Evolutionary conservation across 1,140 invertebrate species (phyloP), one percentile per base, ranked within the genome.

Genomic region (Mactra quadrangularis): DNA sequence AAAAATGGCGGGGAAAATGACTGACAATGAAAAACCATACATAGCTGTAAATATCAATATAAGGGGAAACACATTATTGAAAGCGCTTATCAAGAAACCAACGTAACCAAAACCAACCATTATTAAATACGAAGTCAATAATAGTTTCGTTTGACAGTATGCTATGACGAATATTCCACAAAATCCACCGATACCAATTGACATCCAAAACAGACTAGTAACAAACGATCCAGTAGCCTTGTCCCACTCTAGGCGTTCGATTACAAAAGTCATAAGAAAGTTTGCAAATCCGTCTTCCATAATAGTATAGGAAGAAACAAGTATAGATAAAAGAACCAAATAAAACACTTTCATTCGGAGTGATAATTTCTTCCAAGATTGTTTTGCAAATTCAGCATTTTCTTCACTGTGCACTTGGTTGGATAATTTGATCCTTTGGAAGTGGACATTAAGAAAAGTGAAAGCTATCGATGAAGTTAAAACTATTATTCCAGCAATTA

Each of bases 221-320:
- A 38, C 70, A 59, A 52, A 55, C 2, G 79, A 71, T 0, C 79
- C 79, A 7, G 22, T 53, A 1, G 31, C 27, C 33, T 82, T 75
- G n/a, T n/a, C n/a, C n/a, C n/a, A n/a, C n/a, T n/a, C n/a, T n/a
- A n/a, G n/a, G n/a, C n/a, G n/a, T n/a, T 52, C 53, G 11, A 82
- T 38, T 7, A 31, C 33, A 66, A 82, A 82, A 45, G 66, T 71
- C 55, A 70, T 82, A 9, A 82, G 27, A 47, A 60, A 82, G n/a
- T 31, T 38, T 17, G 59, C n/a, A 55, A 75, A 72, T 38, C 57
- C 50, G 25, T 82, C 79, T 57, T 82, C 79, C 6, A 57, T 35
- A 27, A 55, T 35, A 27, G 59, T 53, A 41, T 78, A 78, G 15
- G 62, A 19, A 1, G 31, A 25, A 6, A 53, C 25, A 6, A 64